Evolutionary conservation across 2,113 vertebrate species (phyloP).

Genomic region (Ochotona princeps): DNA sequence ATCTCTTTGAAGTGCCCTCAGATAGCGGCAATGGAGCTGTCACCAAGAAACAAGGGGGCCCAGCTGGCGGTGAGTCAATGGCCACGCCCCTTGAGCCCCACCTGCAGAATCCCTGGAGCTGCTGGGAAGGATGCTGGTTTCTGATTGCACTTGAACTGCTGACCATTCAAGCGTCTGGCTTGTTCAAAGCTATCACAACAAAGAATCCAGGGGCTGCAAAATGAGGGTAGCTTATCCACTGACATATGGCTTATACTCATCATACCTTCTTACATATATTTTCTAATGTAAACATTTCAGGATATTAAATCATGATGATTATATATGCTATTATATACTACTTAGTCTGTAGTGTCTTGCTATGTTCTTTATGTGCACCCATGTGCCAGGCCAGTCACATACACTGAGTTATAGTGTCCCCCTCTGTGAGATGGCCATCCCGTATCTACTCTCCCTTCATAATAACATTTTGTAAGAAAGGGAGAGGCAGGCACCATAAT

Average conservation of each 20-base stretch:
- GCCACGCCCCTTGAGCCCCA: neutral
- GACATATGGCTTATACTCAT: neutral
- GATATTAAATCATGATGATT: neutral
- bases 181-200: constrained; percentile 37
- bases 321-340: neutral
- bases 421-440: neutral
- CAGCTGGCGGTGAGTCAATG: neutral
- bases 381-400: neutral
- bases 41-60: constrained; percentile 32
- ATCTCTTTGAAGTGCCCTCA: too few species aligned
- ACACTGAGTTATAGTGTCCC: neutral
- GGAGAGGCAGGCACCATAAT: neutral
- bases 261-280: neutral
- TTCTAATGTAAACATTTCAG: constrained; percentile 5
- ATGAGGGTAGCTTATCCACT: neutral
- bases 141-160: neutral
- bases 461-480: neutral
- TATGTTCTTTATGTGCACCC: neutral
- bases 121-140: neutral
- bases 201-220: neutral
- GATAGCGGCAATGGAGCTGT: neutral
- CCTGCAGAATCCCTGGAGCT: neutral
- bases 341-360: neutral
- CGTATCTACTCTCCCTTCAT: neutral
- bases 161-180: constrained; percentile 33